Evolutionary conservation across 2,888 invertebrate genomes (phyloP).

Genomic region (Carcina quercana): DNA sequence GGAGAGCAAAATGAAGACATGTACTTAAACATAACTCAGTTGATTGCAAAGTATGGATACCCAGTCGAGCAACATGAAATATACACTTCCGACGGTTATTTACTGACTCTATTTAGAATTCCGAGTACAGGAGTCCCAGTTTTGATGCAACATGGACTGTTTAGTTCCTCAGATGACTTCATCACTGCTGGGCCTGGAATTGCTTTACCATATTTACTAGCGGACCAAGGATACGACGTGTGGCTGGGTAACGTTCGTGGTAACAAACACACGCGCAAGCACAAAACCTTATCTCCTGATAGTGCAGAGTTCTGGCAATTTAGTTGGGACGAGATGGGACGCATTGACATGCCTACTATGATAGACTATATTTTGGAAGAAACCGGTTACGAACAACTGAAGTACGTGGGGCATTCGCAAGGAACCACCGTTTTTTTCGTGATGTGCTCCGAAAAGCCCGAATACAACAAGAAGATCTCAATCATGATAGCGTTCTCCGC

Average conservation of each 20-base stretch:
- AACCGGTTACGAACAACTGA: constrained; percentile 34
- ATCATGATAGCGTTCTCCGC: constrained; percentile 49
- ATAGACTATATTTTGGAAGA: constrained; percentile 43
- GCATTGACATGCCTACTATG: constrained; percentile 46
- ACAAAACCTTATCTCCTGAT: constrained; percentile 47
- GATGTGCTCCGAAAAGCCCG: constrained; percentile 45
- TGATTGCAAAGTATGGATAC: constrained; percentile 41
- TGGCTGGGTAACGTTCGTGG: constrained; percentile 57
- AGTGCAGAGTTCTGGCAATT: constrained; percentile 67
- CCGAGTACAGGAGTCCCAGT: no score
- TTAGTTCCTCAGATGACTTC: constrained; percentile 49
- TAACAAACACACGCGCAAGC: constrained; percentile 76
- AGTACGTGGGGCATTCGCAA: constrained; percentile 57
- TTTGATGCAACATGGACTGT: constrained; percentile 45
- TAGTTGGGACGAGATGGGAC: constrained; percentile 80
- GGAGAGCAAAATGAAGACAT: constrained; percentile 29
- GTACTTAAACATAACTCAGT: constrained; percentile 23
- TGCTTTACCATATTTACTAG: constrained; percentile 60
- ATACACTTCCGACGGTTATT: constrained; percentile 42
- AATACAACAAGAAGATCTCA: constrained; percentile 49
- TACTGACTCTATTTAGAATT: constrained; percentile 39
- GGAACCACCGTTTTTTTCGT: constrained; percentile 53
- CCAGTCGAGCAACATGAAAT: constrained; percentile 33
- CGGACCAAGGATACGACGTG: constrained; percentile 61
- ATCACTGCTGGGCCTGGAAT: constrained; percentile 39